Evolutionary conservation across 2,113 vertebrate genomes (phyloP).

Genomic region (human): DNA sequence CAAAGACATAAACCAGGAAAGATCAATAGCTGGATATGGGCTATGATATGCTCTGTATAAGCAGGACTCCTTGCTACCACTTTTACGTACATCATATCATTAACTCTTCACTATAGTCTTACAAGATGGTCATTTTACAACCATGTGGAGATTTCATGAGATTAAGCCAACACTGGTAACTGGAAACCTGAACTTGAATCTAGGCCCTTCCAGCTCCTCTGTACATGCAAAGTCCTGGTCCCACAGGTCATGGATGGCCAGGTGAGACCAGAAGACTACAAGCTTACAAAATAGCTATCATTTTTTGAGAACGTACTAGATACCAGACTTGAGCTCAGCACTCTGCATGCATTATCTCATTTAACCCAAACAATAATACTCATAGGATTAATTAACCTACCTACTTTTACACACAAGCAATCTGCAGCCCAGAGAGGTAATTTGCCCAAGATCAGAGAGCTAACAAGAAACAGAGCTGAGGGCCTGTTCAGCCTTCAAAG

Average conservation of each 20-base stretch:
- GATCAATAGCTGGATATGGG: background rate
- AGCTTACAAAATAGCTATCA: background rate
- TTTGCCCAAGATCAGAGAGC: background rate
- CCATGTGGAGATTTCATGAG: background rate
- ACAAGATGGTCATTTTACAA: background rate
- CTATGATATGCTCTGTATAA: background rate
- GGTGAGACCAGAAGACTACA: background rate
- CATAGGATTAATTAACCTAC: background rate
- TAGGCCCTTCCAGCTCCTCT: background rate
- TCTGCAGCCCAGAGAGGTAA: background rate
- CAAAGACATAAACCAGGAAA: slow-evolving; percentile 13
- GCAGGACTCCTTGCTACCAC: background rate
- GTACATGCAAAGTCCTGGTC: background rate
- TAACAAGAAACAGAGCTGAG: background rate
- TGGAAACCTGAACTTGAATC: background rate
- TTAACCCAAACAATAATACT: background rate
- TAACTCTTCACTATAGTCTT: background rate
- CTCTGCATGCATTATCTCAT: background rate
- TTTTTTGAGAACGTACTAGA: background rate
- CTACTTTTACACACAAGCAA: background rate
- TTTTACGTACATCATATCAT: background rate
- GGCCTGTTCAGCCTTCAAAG: background rate
- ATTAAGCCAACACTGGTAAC: background rate
- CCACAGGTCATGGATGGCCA: background rate
- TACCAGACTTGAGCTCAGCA: background rate